Evolutionary conservation across 92 coral and sea anemone genomes (phyloP), one percentile per base, ranked within the genome.

Genomic region (Plumapathes pennacea): DNA sequence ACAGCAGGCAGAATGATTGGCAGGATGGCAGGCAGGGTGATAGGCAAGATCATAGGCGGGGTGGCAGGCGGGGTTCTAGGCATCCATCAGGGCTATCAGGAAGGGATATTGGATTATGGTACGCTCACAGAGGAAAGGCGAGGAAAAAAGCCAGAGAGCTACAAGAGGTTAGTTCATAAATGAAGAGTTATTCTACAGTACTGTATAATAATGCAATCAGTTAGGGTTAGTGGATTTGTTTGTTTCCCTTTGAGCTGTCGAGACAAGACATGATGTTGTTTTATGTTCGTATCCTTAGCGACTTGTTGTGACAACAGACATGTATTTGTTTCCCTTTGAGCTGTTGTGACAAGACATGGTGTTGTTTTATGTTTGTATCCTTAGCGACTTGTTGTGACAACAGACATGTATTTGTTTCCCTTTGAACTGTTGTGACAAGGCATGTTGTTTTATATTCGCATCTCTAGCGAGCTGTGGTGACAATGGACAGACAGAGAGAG

Each of bases 41-140:
- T n/a, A n/a, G n/a, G n/a, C n/a, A n/a, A n/a, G n/a, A n/a, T n/a
- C n/a, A n/a, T 1, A 47, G 56, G 7, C 46, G 75, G 12, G 67
- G 67, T 7, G 66, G 69, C 14, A 54, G 69, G 5, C 41, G 79
- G 14, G 60, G 67, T 15, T 64, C 74, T 5, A 51, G 74, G 4
- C 95, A 77, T 48, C 95, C 95, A 12, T 82, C 95, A 45, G 95
- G 95, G 25, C 55, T 86, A 17, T 40, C 82, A 45, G 95, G 95
- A 13, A 82, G 72, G 39, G 75, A 82, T 53, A 86, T 86, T 27
- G 95, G 95, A 31, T 38, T 86, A 61, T 86, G 95, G 95, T 77
- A 86, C 50, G 80, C 80, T 25, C 50, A 66, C 10, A 79, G 34
- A 51, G 70, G 83, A 21, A 77, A 77, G 36, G 72, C 74, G 31